A percentile compares a stretch with the other conserved stretches of the same genome.
phyloP scores from a whole-genome alignment of 2,888 invertebrate species.

The Acrobasis suavella region DNA sequence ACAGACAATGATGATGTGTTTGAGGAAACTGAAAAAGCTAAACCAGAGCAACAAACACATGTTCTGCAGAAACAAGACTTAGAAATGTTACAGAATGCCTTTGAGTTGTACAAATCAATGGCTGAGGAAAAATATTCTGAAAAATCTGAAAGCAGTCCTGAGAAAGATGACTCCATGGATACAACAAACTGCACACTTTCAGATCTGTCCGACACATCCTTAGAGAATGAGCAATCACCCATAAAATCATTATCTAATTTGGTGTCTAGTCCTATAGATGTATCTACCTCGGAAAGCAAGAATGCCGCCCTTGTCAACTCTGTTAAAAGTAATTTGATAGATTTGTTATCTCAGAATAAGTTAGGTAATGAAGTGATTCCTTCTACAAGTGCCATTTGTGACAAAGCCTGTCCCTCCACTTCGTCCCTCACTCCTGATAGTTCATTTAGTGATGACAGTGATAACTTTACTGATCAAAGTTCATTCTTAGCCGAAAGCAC shows the following conservation, averaged over 20 bases:
- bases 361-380: constrained; percentile 59
- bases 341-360: constrained; percentile 67
- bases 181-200: constrained; percentile 60
- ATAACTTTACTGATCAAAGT: constrained; percentile 74
- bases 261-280: constrained; percentile 81
- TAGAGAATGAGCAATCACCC: constrained; percentile 79
- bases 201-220: constrained; percentile 59
- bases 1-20: constrained; percentile 48
- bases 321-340: constrained; percentile 73
- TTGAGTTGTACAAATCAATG: constrained; percentile 70
- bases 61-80: constrained; percentile 66
- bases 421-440: constrained; percentile 67
- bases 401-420: constrained; percentile 58
- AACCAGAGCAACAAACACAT: constrained; percentile 47
- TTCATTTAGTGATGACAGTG: constrained; percentile 74
- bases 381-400: constrained; percentile 60
- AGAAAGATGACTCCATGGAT: constrained; percentile 60
- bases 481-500: constrained; percentile 76
- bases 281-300: constrained; percentile 52
- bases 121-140: constrained; percentile 66
- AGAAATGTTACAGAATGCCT: constrained; percentile 75
- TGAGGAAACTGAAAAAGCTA: constrained; percentile 47
- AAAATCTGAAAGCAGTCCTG: constrained; percentile 47
- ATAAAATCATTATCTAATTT: constrained; percentile 85
- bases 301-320: constrained; percentile 60